Conservation (phyloP, 1,140 invertebrate species). For the Marisa cornuarietis region DNA sequence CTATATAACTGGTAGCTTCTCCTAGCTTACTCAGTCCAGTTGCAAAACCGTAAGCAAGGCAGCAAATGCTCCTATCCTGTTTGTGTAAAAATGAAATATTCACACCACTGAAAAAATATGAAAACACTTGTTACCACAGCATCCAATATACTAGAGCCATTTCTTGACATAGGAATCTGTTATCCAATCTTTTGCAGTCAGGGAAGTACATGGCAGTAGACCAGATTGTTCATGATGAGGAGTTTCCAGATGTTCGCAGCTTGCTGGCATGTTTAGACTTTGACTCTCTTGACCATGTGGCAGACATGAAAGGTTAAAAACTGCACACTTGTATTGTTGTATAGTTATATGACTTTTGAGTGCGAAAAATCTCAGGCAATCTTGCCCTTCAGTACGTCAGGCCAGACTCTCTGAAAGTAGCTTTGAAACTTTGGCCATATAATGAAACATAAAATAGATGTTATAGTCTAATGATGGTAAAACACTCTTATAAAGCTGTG, state of each 20-base stretch:
- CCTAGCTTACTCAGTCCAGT: too few relatives aligned
- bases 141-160: not conserved
- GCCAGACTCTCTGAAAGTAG: not conserved
- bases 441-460: too few relatives aligned
- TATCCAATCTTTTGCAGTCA: conserved; percentile 30
- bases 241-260: conserved; percentile 52
- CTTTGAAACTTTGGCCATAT: too few relatives aligned
- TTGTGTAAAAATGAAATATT: not conserved
- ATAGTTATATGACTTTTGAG: not conserved
- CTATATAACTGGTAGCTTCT: too few relatives aligned
- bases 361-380: too few relatives aligned
- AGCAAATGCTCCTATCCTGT: too few relatives aligned
- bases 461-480: too few relatives aligned
- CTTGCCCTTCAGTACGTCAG: not conserved
- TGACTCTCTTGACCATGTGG: conserved; percentile 40
- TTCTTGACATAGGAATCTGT: not conserved
- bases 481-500: too few relatives aligned
- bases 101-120: too few relatives aligned
- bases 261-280: conserved; percentile 37
- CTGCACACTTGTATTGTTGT: not conserved
- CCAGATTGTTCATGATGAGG: conserved; percentile 54
- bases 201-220: conserved; percentile 57
- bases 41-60: too few relatives aligned
- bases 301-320: conserved; percentile 52
- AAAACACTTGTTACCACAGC: not conserved